phyloP scores from a whole-genome alignment of 2,888 invertebrate genomes.

The Muschampia plurimacula region DNA sequence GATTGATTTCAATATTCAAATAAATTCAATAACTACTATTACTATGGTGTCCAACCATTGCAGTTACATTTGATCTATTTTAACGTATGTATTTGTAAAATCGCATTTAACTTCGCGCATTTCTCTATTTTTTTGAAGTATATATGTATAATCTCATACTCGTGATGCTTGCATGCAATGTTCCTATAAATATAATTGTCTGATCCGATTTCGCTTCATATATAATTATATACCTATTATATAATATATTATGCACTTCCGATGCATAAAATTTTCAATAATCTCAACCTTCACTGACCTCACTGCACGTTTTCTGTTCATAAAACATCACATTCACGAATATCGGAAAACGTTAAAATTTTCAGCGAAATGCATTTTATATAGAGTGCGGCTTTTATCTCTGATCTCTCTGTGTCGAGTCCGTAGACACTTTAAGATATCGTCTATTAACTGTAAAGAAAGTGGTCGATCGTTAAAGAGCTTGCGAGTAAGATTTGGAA shows the following conservation, averaged over 20 bases:
- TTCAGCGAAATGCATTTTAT: conserved; percentile 15
- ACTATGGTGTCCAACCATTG: too few relatives aligned
- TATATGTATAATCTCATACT: too few relatives aligned
- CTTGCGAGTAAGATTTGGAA: background rate
- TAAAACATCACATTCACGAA: background rate
- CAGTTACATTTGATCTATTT: too few relatives aligned
- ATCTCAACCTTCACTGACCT: background rate
- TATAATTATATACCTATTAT: too few relatives aligned
- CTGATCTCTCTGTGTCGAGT: conserved; percentile 14
- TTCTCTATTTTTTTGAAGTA: too few relatives aligned
- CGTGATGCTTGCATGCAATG: too few relatives aligned
- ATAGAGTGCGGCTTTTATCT: conserved; percentile 17
- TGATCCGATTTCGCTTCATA: too few relatives aligned
- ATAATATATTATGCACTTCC: background rate
- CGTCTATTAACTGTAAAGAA: background rate
- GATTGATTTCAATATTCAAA: too few relatives aligned
- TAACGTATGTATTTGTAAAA: too few relatives aligned
- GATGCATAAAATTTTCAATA: background rate
- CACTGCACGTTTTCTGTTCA: background rate
- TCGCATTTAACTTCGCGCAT: too few relatives aligned
- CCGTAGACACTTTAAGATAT: background rate
- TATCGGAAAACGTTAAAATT: conserved; percentile 6
- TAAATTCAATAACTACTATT: too few relatives aligned
- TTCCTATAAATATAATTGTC: too few relatives aligned
- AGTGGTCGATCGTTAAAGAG: background rate